These are phyloP conservation scores for Bombyx mandarina DNA, from an alignment of 1,140 invertebrate species.

Conservation along the genomic window DNA sequence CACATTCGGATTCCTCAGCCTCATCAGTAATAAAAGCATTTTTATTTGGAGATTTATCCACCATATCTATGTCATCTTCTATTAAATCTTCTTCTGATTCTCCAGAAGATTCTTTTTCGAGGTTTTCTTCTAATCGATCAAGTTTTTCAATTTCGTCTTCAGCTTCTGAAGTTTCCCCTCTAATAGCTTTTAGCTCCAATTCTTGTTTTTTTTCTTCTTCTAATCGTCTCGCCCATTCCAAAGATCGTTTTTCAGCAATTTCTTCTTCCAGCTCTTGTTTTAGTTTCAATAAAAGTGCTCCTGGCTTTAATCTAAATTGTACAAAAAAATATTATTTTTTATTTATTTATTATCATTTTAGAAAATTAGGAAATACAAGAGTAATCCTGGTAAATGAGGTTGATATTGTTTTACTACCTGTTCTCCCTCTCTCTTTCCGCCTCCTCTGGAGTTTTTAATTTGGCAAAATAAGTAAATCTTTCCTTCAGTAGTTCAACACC, in stretches of 20 bases:
- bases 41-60: slow-evolving; percentile 49
- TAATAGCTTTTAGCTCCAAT: slow-evolving; percentile 35
- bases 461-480: slow-evolving; percentile 74
- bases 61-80: slow-evolving; percentile 57
- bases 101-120: slow-evolving; percentile 31
- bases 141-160: slow-evolving; percentile 57
- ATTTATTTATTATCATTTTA: background rate
- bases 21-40: slow-evolving; percentile 61
- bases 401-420: slow-evolving; percentile 33
- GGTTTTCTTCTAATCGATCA: slow-evolving; percentile 44
- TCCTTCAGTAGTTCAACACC: slow-evolving; percentile 74
- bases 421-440: slow-evolving; percentile 60
- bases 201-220: slow-evolving; percentile 63
- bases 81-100: slow-evolving; percentile 53
- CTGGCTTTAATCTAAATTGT: slow-evolving; percentile 67
- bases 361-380: background rate
- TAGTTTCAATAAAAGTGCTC: slow-evolving; percentile 73
- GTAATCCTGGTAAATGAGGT: slow-evolving; percentile 7
- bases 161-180: slow-evolving; percentile 33
- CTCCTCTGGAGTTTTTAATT: slow-evolving; percentile 63
- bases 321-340: background rate
- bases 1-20: slow-evolving; percentile 59
- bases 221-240: slow-evolving; percentile 76
- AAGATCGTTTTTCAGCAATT: slow-evolving; percentile 74
- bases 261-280: slow-evolving; percentile 75